Percentiles rank a stretch among this genome's conserved stretches.
phyloP scores from a whole-genome alignment of 2,797 vertebrate genomes.

The Mycteria americana region DNA sequence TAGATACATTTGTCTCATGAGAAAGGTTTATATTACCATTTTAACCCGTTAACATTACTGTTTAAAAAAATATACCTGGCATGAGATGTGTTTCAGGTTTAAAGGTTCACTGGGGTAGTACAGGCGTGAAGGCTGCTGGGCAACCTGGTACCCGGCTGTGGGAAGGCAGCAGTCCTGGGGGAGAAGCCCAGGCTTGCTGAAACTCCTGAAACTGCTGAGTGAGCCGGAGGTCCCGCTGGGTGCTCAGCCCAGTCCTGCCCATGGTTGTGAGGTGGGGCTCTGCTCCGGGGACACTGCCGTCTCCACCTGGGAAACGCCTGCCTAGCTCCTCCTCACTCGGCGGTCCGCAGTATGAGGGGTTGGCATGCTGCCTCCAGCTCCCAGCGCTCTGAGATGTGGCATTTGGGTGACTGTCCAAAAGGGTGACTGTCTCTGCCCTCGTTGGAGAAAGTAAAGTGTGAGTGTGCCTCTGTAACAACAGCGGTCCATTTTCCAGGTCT shows the following conservation, averaged over 20 bases:
- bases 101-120: background rate
- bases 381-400: background rate
- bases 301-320: background rate
- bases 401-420: background rate
- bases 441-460: background rate
- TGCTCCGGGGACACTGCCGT: fast-evolving
- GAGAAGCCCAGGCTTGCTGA: background rate
- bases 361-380: background rate
- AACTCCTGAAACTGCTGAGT: background rate
- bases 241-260: background rate
- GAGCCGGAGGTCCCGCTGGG: background rate
- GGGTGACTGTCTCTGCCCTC: background rate
- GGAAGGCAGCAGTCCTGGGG: background rate
- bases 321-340: background rate
- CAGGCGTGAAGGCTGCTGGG: background rate
- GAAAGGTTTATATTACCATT: background rate
- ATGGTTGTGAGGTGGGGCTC: background rate
- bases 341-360: background rate
- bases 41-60: background rate
- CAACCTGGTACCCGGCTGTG: background rate
- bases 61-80: background rate
- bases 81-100: background rate
- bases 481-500: background rate
- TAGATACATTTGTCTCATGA: background rate
- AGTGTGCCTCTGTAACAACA: background rate